Evolutionary conservation across 2,888 invertebrate genomes (phyloP).

Genomic region (Latrodectus hesperus): DNA sequence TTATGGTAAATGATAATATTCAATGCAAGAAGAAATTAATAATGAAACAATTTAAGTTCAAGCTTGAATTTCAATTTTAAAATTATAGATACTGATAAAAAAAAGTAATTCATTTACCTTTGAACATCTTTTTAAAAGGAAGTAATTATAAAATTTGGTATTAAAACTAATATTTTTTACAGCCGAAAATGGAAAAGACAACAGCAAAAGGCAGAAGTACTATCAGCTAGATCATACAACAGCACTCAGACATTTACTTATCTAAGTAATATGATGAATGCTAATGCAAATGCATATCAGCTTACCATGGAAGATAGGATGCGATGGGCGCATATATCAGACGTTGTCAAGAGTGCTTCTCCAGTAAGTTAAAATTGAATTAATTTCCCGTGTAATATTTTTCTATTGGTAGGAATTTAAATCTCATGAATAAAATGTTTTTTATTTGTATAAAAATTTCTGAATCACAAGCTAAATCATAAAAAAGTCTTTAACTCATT

Average conservation of each 20-base stretch:
- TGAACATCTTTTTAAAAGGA: too few species aligned
- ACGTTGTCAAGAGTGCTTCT: conserved; percentile 76
- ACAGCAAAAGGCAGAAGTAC: conserved; percentile 81
- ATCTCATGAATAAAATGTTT: not conserved
- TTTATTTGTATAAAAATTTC: too few species aligned
- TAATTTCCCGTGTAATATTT: not conserved
- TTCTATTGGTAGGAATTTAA: not conserved
- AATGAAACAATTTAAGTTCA: too few species aligned
- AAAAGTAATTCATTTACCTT: too few species aligned
- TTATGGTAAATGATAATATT: too few species aligned
- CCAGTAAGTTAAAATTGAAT: conserved; percentile 71
- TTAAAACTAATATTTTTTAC: conserved; percentile 76
- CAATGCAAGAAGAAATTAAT: too few species aligned
- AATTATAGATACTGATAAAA: too few species aligned
- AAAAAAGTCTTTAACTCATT: not conserved
- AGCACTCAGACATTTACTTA: conserved; percentile 80
- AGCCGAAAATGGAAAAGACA: conserved; percentile 93
- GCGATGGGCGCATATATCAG: conserved; percentile 92
- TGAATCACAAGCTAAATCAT: too few species aligned
- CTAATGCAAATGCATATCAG: conserved; percentile 77
- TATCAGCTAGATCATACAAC: conserved; percentile 86
- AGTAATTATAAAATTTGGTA: conserved; percentile 82
- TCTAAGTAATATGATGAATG: conserved; percentile 73
- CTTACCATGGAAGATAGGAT: conserved; percentile 86
- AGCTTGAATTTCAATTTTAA: too few species aligned